Evolutionary conservation across 2,113 vertebrate genomes (phyloP), one percentile per base, ranked within the genome.

Genomic region (Melanotaenia duboulayi): DNA sequence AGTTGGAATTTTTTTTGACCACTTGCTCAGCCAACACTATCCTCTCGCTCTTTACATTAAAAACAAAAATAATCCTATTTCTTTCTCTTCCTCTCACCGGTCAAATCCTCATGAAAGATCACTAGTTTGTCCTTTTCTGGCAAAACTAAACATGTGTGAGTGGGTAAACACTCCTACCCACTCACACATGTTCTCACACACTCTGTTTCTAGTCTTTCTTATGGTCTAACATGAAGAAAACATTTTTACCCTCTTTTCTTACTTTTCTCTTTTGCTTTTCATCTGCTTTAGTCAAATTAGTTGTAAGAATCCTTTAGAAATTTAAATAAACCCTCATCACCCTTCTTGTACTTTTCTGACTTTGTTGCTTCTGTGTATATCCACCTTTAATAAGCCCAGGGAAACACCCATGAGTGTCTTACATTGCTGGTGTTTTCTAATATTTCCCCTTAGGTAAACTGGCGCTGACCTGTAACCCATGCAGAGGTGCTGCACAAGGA

Each of bases 31-130:
- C 92, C 91, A 25, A 14, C 16, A 20, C n/a, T 35, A 40, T 37
- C 22, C 28, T 13, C 25, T 52, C 93, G 92, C 92, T 93, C 94
- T 88, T 84, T 86, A 71, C 83, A 83, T 83, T n/a, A n/a, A 71
- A 83, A 83, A 65, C 85, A 78, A 68, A 83, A 74, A 83, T 76
- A 86, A 86, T 87, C 68, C 39, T 85, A 76, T 78, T 95, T 63
- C 44, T 55, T 42, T 64, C 17, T 58, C 68, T 40, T 35, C 37
- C 64, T 20, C 64, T 67, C 70, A 51, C 58, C 37, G 65, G 14
- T n/a, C n/a, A n/a, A n/a, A n/a, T n/a, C n/a, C n/a, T n/a, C n/a
- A n/a, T n/a, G n/a, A n/a, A n/a, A n/a, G n/a, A n/a, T n/a, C n/a
- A n/a, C n/a, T n/a, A n/a, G n/a, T n/a, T n/a, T n/a, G n/a, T n/a